Evolutionary conservation across 2,797 vertebrate species (phyloP).

Genomic region (Esox masquinongy): DNA sequence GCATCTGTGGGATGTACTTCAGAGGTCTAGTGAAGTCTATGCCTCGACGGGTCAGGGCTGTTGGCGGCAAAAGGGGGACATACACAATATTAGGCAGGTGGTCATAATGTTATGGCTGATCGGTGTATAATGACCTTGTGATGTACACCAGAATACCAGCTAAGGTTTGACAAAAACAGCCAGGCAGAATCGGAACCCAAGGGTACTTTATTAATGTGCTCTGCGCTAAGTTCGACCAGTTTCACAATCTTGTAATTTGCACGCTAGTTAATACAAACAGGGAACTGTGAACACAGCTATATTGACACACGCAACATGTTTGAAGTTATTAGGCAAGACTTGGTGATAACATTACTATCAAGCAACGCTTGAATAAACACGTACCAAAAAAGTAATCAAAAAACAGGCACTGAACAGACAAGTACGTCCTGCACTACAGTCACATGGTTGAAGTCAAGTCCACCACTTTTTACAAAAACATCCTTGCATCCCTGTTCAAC

Average conservation of each 20-base stretch:
- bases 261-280: constrained; percentile 32
- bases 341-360: constrained; percentile 24
- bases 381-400: not conserved
- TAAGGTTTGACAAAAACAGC: not conserved
- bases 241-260: constrained; percentile 45
- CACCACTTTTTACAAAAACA: not conserved
- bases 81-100: too few relatives aligned
- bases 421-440: not conserved
- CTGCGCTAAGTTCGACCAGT: constrained; percentile 35
- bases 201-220: constrained; percentile 64
- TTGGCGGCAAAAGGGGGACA: too few relatives aligned
- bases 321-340: constrained; percentile 22
- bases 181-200: constrained; percentile 42
- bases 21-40: too few relatives aligned
- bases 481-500: constrained; percentile 15
- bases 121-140: too few relatives aligned
- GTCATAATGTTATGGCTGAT: too few relatives aligned
- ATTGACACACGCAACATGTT: constrained; percentile 2
- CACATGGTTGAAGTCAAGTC: not conserved
- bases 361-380: constrained; percentile 9
- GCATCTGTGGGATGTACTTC: too few relatives aligned
- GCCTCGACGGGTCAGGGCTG: too few relatives aligned
- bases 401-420: constrained; percentile 12
- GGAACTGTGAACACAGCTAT: constrained; percentile 36
- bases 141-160: too few relatives aligned